These are phyloP conservation scores for Cordylochernes scorpioides DNA, from an alignment of 2,888 invertebrate genomes.

Conservation along the genomic window DNA sequence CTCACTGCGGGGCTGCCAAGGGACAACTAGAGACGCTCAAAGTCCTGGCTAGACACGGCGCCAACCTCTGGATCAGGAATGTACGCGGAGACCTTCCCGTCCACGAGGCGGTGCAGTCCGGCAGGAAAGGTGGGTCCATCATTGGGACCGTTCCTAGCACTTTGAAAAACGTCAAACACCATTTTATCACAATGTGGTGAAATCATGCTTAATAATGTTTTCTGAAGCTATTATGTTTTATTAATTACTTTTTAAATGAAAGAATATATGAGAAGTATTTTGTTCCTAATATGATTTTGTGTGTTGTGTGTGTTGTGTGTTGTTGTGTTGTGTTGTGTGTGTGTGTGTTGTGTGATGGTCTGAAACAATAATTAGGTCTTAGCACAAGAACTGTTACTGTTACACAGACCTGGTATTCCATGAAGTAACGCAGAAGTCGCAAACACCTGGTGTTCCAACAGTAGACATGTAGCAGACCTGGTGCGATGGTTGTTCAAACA, in stretches of 20 bases:
- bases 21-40: constrained; percentile 71
- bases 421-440: too few relatives aligned
- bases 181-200: not conserved
- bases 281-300: too few relatives aligned
- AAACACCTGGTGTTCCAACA: too few relatives aligned
- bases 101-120: constrained; percentile 82
- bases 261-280: too few relatives aligned
- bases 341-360: too few relatives aligned
- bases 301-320: too few relatives aligned
- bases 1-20: constrained; percentile 44
- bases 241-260: constrained; percentile 3
- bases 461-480: too few relatives aligned
- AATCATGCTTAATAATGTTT: not conserved
- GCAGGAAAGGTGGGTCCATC: constrained; percentile 33
- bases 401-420: too few relatives aligned
- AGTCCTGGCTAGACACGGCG: constrained; percentile 42
- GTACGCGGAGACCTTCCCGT: constrained; percentile 78
- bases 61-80: constrained; percentile 71
- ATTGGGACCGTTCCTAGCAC: not conserved
- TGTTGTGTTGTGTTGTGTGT: too few relatives aligned
- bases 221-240: not conserved
- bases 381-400: too few relatives aligned
- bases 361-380: too few relatives aligned
- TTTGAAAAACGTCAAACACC: not conserved
- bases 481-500: too few relatives aligned